Evolutionary conservation across 1,140 invertebrate species (phyloP), one percentile per base, ranked within the genome.

Genomic region (Dryas iulia): DNA sequence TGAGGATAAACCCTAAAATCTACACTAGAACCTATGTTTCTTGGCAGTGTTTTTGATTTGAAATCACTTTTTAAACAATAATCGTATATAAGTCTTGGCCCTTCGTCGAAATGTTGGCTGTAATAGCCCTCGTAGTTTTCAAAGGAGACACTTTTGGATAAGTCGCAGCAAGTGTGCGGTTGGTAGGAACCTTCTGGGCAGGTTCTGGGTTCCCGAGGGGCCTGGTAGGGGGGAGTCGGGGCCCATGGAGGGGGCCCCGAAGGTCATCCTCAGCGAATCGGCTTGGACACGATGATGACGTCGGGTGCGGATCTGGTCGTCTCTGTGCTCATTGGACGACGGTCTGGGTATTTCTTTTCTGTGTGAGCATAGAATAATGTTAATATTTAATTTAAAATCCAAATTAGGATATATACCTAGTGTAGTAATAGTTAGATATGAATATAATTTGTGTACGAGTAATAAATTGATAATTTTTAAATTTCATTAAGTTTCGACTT

Each of bases 221-320:
- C 71, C 56, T 66, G 65, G 78, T 81, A 86, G 52, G 86, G 84
- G 33, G 86, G 85, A 11, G 59, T 87, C 75, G 86, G 86, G 80
- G 88, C 88, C 87, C 86, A 88, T 59, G 87, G 68, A 35, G 81
- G 73, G 81, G 84, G 87, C 86, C 89, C 87, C 89, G 80, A 78
- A 61, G 83, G 89, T 89, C 86, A 83, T 64, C 79, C 84, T 91
- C 89, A 91, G 89, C 89, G 86, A 91, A 91, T 81, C 84, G 89
- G 89, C 62, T 89, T 89, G 61, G 89, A 89, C 23, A 91, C 88
- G 31, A 91, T 90, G 76, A 97, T 97, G 60, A 97, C 96, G 83
- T 98, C 97, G 18, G 96, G 96, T 1, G 96, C 96, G 53, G 96
- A 97, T 82, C 97, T 96, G 8, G 95, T 96, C 11, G 96, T 96